These are phyloP conservation scores for Cyanistes caeruleus DNA, from an alignment of 2,113 vertebrate genomes.

Conservation along the genomic window DNA sequence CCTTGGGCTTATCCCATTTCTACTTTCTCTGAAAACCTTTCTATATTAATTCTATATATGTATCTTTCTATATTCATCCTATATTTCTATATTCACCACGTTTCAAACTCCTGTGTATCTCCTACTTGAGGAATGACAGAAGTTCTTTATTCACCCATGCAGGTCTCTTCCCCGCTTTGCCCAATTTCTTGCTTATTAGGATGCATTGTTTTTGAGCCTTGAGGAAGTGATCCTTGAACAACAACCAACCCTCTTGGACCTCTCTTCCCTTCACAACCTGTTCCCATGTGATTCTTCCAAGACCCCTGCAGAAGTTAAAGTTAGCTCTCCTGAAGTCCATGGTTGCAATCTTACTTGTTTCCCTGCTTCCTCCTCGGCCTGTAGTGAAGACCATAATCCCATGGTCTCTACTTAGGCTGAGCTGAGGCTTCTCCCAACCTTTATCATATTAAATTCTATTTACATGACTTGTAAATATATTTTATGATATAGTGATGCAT, in stretches of 20 bases:
- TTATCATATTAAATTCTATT: background rate
- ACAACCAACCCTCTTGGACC: background rate
- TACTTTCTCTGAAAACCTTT: background rate
- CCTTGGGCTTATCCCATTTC: background rate
- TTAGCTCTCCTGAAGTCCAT: background rate
- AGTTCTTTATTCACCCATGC: background rate
- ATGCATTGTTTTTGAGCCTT: background rate
- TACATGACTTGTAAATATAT: background rate
- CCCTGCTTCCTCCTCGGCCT: fast-evolving
- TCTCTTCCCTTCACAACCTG: too few relatives aligned
- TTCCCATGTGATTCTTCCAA: background rate
- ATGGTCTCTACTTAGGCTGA: background rate
- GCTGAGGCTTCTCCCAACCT: background rate
- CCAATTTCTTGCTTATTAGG: background rate
- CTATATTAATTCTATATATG: background rate
- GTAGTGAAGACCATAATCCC: background rate
- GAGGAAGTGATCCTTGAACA: background rate
- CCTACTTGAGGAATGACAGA: background rate
- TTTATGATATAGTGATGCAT: background rate
- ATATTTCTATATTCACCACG: background rate
- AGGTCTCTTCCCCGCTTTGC: background rate
- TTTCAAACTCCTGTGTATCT: background rate
- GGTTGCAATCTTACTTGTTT: background rate
- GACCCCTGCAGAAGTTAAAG: background rate
- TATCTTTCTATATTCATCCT: too few relatives aligned